Base-by-base conservation (phyloP, 1,140 invertebrate genomes). In the Drosophila suzukii region DNA sequence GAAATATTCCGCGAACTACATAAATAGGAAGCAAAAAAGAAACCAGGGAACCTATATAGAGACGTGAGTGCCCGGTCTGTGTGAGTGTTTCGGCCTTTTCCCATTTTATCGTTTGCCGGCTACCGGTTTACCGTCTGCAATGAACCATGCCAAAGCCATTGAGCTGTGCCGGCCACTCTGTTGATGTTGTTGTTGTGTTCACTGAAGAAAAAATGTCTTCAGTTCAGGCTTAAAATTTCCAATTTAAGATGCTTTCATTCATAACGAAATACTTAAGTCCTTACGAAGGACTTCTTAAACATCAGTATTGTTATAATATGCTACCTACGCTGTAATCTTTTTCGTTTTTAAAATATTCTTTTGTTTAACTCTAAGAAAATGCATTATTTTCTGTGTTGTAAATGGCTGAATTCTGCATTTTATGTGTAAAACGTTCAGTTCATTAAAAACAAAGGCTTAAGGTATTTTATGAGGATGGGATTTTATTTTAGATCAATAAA, bases 141-240 rank as follows among this genome's bases (percentile, higher is more conserved):
- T 68, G 83, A 85, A 82, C 83, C 83, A 54, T 86, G 70, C 34
- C 49, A 46, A 44, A 85, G 73, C 68, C 82, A 85, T 86, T 86
- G 82, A 86, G 88, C 83, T 86, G 83, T 76, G 72, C 41, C 58
- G 43, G 36, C 39, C 30, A 8, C 32, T 34, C 32, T 12, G 30
- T 44, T n/a, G n/a, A n/a, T 36, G 10, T 24, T 78, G 59, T 55
- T 74, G 53, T 36, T 65, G 30, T 41, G 46, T 36, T 15, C 65
- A 68, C 65, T 66, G 47, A 44, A 4, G n/a, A 49, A 65, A 43
- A 41, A 34, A 24, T 7, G 0, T 6, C 32, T 24, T 6, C 1
- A 15, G n/a, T 27, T 6, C 4, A 8, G 12, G 3, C 10, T 4
- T 4, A 13, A 24, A 15, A 53, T 17, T 0, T 30, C 6, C 34